Conservation (phyloP, 2,888 invertebrate genomes). For the Calameuta filiformis region DNA sequence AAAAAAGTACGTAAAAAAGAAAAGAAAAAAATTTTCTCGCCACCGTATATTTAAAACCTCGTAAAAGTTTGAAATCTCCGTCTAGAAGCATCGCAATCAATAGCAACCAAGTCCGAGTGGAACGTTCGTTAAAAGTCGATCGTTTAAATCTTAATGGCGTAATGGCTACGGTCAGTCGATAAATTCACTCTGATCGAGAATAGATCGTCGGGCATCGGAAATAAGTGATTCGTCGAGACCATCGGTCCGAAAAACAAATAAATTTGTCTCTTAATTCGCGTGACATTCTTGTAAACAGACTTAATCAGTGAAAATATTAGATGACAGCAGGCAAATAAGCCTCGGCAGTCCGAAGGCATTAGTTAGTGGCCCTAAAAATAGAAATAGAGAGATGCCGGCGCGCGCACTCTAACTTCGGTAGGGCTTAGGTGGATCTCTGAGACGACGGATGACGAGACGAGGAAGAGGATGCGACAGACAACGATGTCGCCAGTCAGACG, state of each 20-base stretch:
- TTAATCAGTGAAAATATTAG: slow-evolving; percentile 47
- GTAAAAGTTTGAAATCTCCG: neutral
- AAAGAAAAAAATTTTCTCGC: neutral
- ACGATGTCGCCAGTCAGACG: neutral
- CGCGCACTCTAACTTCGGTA: neutral
- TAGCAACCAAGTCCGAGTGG: neutral
- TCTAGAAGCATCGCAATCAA: neutral
- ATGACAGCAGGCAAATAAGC: slow-evolving; percentile 36
- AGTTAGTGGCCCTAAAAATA: slow-evolving; percentile 22
- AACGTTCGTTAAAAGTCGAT: neutral
- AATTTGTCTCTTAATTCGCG: slow-evolving; percentile 39
- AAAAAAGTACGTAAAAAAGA: too few relatives aligned
- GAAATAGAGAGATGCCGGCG: neutral
- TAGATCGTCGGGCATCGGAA: neutral
- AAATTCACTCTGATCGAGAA: neutral
- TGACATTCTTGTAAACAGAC: slow-evolving; percentile 41
- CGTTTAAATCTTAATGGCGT: neutral
- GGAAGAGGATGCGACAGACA: neutral
- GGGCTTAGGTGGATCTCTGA: neutral
- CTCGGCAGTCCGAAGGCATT: slow-evolving; percentile 15
- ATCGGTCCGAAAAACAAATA: slow-evolving; percentile 36
- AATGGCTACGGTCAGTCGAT: neutral
- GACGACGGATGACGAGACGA: neutral
- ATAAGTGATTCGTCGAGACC: neutral
- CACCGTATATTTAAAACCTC: neutral